A percentile compares a stretch with the other conserved stretches of the same genome.
These are phyloP conservation scores for Fulmarus glacialis DNA, from an alignment of 2,113 vertebrate species.

Conservation along the genomic window DNA sequence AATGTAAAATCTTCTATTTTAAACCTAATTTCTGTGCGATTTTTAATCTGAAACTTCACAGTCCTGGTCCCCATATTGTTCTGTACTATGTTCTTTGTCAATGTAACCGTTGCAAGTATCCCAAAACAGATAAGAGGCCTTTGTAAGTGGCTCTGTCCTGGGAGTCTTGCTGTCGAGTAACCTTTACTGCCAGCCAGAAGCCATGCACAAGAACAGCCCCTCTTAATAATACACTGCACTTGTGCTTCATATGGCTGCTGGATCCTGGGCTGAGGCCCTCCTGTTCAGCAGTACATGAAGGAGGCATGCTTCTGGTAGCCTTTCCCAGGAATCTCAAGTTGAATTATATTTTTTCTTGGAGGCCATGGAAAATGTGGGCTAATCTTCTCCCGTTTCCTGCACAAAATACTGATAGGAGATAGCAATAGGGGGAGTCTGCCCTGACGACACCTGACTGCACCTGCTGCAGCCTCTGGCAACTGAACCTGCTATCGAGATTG, in stretches of 20 bases:
- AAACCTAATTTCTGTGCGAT: background rate
- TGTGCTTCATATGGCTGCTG: rapidly evolving
- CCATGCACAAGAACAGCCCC: background rate
- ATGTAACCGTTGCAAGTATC: background rate
- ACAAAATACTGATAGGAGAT: background rate
- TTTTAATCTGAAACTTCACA: background rate
- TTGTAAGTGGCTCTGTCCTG: background rate
- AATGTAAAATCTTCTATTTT: background rate
- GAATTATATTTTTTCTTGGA: background rate
- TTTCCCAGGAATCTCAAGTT: background rate
- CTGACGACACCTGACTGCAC: background rate
- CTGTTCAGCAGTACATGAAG: no score
- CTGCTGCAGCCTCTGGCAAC: background rate
- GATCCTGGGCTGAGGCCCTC: background rate
- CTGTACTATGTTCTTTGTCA: background rate
- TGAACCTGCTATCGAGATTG: rapidly evolving
- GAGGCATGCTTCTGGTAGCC: background rate
- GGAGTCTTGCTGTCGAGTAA: background rate
- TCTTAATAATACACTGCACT: rapidly evolving
- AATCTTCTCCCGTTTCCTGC: background rate
- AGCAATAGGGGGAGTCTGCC: background rate
- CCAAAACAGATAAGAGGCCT: background rate
- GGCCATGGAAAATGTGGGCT: background rate
- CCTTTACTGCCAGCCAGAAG: background rate
- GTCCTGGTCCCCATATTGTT: background rate